Conservation (phyloP, 2,888 invertebrate genomes). For the Nomada lathburiana region DNA sequence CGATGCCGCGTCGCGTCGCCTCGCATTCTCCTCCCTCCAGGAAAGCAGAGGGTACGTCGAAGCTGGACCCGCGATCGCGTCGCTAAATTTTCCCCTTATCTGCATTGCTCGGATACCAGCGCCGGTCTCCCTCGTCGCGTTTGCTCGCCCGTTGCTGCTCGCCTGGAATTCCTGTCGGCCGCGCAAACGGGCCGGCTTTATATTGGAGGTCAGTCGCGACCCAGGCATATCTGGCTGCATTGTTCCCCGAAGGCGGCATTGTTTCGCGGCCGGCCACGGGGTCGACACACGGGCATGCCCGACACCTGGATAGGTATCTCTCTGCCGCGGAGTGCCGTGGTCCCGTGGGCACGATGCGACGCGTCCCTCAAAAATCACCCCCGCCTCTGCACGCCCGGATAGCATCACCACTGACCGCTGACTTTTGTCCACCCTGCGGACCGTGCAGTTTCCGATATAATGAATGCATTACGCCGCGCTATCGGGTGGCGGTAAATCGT, state of each 20-base stretch:
- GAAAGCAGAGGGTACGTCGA: conserved; percentile 15
- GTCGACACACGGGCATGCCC: conserved; percentile 38
- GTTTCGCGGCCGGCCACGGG: conserved; percentile 59
- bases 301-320: conserved; percentile 60
- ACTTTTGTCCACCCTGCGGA: conserved; percentile 41
- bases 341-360: not conserved
- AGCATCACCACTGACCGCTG: conserved; percentile 22
- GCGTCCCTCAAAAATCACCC: conserved; percentile 24
- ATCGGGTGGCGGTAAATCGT: conserved; percentile 57
- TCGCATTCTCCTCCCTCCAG: not conserved
- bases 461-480: conserved; percentile 59
- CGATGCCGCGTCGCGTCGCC: not conserved
- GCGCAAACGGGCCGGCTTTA: conserved; percentile 36
- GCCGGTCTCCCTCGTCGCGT: conserved; percentile 37
- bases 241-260: conserved; percentile 64
- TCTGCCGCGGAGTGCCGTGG: conserved; percentile 16
- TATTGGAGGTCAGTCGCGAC: conserved; percentile 69
- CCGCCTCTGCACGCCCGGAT: conserved; percentile 32
- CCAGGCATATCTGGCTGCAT: conserved; percentile 68
- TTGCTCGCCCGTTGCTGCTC: conserved; percentile 17
- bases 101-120: conserved; percentile 73
- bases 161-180: conserved; percentile 53
- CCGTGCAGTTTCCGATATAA: conserved; percentile 52
- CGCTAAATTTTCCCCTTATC: conserved; percentile 75
- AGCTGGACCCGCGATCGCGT: conserved; percentile 38